Conservation (phyloP, 2,113 vertebrate species). For the Centropus unirufus region DNA sequence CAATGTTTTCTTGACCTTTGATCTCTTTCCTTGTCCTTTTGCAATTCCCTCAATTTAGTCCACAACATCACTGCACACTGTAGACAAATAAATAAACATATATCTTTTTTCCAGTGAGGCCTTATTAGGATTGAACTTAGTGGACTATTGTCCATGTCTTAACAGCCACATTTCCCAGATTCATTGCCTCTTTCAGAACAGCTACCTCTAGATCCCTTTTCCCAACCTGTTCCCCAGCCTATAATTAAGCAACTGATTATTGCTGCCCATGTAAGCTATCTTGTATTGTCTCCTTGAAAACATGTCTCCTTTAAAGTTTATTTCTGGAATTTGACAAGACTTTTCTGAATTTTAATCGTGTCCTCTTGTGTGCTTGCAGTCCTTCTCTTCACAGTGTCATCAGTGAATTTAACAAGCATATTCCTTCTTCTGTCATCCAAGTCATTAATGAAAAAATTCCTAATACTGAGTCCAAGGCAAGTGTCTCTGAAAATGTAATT, state of each 20-base stretch:
- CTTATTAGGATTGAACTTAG: not conserved
- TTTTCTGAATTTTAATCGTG: not conserved
- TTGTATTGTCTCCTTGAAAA: not conserved
- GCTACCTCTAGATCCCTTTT: not conserved
- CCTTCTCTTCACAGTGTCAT: not conserved
- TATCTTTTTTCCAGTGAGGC: not conserved
- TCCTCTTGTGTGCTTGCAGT: not conserved
- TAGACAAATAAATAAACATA: rapidly evolving
- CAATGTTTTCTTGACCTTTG: not conserved
- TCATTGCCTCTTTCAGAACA: not conserved
- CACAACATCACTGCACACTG: rapidly evolving
- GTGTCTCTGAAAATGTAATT: not conserved
- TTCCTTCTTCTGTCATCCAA: not conserved
- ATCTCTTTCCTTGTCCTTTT: not conserved
- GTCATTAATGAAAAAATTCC: slow-evolving; percentile 3
- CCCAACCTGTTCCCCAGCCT: not conserved
- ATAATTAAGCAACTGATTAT: not conserved
- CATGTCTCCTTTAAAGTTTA: not conserved
- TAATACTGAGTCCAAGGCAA: not conserved
- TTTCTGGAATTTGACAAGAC: not conserved
- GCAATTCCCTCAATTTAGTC: rapidly evolving
- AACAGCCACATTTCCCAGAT: not conserved
- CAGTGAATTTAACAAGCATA: not conserved
- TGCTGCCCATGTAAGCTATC: not conserved
- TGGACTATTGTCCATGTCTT: not conserved